Percentiles rank a stretch among this genome's conserved stretches.
Evolutionary conservation across 2,888 invertebrate genomes (phyloP).

Genomic region (Rhopalosiphum nymphaeae): DNA sequence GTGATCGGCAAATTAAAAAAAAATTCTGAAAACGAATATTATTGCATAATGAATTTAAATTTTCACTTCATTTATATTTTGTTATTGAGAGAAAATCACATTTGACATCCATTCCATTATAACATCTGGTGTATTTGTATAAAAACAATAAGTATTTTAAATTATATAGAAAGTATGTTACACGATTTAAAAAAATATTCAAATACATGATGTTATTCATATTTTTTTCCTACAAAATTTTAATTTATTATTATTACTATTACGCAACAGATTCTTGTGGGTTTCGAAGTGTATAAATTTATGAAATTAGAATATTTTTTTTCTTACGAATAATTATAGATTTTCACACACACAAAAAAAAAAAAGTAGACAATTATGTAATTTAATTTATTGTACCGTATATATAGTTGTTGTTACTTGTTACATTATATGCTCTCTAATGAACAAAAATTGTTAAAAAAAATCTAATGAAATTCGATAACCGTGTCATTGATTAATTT

Average conservation of each 20-base stretch:
- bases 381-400: conserved; percentile 31
- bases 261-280: not conserved
- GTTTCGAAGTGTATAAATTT: conserved; percentile 13
- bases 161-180: conserved; percentile 51
- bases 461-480: conserved; percentile 35
- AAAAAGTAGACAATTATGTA: conserved; percentile 1
- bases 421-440: conserved; percentile 54
- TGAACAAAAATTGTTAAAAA: conserved; percentile 40
- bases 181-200: conserved; percentile 38
- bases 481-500: conserved; percentile 41
- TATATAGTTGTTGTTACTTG: not conserved
- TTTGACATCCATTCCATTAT: not conserved
- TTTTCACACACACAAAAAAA: conserved; percentile 18
- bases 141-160: conserved; percentile 48
- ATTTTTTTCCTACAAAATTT: conserved; percentile 15
- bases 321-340: conserved; percentile 22
- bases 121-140: not conserved
- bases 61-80: not conserved
- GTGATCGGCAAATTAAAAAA: not conserved
- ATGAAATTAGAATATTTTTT: conserved; percentile 51
- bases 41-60: not conserved
- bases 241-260: conserved; percentile 13
- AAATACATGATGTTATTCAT: conserved; percentile 3
- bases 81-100: conserved; percentile 26
- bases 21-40: not conserved